phyloP scores from a whole-genome alignment of 1,140 invertebrate species.

The Ridgeia piscesae region DNA sequence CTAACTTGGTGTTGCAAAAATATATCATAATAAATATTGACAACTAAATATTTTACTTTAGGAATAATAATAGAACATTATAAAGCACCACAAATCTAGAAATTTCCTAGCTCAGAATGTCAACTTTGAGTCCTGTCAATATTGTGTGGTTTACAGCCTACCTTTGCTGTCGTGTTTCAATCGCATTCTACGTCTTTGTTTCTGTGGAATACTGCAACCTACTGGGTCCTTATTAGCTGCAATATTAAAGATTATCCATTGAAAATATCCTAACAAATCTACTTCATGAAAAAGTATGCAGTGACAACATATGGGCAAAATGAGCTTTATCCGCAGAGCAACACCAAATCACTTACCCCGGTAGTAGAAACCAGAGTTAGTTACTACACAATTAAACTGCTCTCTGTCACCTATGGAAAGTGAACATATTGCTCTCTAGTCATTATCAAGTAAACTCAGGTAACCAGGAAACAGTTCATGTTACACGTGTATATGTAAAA shows the following conservation, averaged over 20 bases:
- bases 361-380: not conserved
- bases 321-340: not conserved
- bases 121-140: too few relatives aligned
- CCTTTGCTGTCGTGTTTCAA: not conserved
- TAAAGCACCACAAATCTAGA: too few relatives aligned
- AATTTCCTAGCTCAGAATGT: too few relatives aligned
- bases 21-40: too few relatives aligned
- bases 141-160: not conserved
- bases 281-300: not conserved
- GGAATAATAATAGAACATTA: too few relatives aligned
- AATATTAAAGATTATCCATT: not conserved
- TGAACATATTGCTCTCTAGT: not conserved
- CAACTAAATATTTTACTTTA: too few relatives aligned
- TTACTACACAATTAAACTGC: not conserved
- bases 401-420: not conserved
- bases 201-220: not conserved
- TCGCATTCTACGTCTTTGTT: not conserved
- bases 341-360: not conserved
- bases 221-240: not conserved
- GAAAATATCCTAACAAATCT: not conserved
- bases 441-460: not conserved
- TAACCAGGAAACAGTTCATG: not conserved
- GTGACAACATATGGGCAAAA: too few relatives aligned
- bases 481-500: slow-evolving; percentile 1
- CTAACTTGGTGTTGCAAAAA: too few relatives aligned